Conservation (phyloP, 1,140 invertebrate species). For the Diorhabda elongata region DNA sequence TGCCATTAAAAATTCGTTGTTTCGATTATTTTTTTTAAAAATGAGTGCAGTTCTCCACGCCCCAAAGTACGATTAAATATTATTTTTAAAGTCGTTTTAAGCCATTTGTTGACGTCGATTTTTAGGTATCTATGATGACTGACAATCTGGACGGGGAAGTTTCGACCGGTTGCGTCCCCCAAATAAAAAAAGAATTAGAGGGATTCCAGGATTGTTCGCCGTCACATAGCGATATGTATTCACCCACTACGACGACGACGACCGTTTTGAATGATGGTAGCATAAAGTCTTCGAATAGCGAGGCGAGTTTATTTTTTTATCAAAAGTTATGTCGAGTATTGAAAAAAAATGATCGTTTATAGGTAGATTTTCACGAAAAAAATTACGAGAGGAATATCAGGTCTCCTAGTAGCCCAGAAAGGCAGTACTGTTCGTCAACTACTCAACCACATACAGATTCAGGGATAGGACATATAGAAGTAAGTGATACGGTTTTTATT, state of each 20-base stretch:
- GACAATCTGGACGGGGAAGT: conserved; percentile 49
- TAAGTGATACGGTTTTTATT: conserved; percentile 11
- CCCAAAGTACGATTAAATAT: no score
- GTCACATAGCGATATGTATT: conserved; percentile 53
- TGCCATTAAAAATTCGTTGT: no score
- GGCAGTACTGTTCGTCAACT: conserved; percentile 75
- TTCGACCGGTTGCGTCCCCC: conserved; percentile 49
- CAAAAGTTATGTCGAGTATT: not conserved
- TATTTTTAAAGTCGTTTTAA: no score
- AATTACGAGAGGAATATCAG: conserved; percentile 49
- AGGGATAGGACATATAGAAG: conserved; percentile 48
- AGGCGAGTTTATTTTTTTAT: conserved; percentile 15
- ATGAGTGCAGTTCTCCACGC: no score
- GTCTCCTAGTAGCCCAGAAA: conserved; percentile 68
- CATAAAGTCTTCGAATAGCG: conserved; percentile 33
- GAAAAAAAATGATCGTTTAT: not conserved
- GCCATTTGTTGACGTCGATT: conserved; percentile 13
- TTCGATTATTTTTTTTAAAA: no score
- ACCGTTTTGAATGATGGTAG: conserved; percentile 42
- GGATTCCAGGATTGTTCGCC: conserved; percentile 53
- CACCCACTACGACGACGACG: conserved; percentile 55
- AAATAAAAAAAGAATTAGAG: conserved; percentile 58
- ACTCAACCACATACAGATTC: conserved; percentile 69
- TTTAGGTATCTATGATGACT: conserved; percentile 59
- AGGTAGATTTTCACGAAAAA: conserved; percentile 15